phyloP scores from a whole-genome alignment of 1,140 invertebrate genomes.

The Drosophila equinoxialis region DNA sequence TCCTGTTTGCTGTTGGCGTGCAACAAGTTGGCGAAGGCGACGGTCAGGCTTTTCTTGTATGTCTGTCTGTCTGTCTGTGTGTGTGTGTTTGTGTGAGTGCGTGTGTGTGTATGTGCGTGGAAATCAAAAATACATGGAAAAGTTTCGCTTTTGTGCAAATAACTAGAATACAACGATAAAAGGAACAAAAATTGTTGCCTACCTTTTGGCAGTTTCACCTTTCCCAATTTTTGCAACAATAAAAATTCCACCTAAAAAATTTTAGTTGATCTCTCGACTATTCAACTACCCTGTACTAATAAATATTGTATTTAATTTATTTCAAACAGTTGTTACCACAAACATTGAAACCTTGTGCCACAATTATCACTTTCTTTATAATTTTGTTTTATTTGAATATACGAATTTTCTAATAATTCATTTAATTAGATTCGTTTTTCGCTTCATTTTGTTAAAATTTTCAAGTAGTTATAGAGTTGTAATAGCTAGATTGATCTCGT shows the following conservation, averaged over 20 bases:
- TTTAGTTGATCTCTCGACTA: neutral
- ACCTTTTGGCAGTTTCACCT: conserved; percentile 45
- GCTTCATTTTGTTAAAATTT: too few relatives aligned
- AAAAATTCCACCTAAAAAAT: neutral
- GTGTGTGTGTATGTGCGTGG: conserved; percentile 26
- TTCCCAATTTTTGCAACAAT: neutral
- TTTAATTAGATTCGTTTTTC: too few relatives aligned
- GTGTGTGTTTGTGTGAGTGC: conserved; percentile 21
- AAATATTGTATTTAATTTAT: too few relatives aligned
- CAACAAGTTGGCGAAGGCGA: conserved; percentile 65
- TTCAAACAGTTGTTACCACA: too few relatives aligned
- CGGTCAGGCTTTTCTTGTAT: conserved; percentile 3
- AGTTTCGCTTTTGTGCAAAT: conserved; percentile 21
- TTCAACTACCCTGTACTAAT: too few relatives aligned
- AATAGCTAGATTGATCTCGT: too few relatives aligned
- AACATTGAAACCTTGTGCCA: too few relatives aligned
- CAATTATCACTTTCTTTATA: too few relatives aligned
- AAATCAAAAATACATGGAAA: conserved; percentile 45
- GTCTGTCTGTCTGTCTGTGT: neutral
- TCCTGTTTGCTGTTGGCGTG: conserved; percentile 38
- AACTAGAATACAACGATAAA: conserved; percentile 17
- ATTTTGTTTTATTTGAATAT: too few relatives aligned
- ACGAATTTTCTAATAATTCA: too few relatives aligned
- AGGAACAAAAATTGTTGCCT: conserved; percentile 60
- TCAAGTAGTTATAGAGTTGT: too few relatives aligned